Evolutionary conservation across 2,888 invertebrate species (phyloP), one percentile per base, ranked within the genome.

Genomic region (Panzeria rudis): DNA sequence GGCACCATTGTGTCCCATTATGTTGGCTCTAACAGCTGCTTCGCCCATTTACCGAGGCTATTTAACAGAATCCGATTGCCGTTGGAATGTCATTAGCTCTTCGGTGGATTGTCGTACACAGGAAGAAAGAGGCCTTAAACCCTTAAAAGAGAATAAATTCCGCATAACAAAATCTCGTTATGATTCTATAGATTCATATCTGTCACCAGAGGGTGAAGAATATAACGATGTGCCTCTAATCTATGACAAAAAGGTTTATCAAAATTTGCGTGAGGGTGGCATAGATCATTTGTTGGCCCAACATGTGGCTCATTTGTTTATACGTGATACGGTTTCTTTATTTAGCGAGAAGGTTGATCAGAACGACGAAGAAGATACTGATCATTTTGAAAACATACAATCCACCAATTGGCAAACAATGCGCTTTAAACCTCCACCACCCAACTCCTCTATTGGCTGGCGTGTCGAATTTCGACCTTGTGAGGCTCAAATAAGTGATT

Each of bases 351-450:
- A 98, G 91, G 94, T 99, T 13, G 93, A 99, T 92, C 98, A 98
- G 91, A 96, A 99, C 91, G 99, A 99, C 92, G 93, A 94, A 50
- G 96, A 97, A 89, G 99, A 99, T 89, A 97, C 97, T 0, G 99
- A 99, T 93, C 99, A 99, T 93, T 99, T 99, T 93, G 99, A 99
- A 97, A 99, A 99, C 92, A 98, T 99, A 88, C 99, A 99, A 92
- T 99, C 98, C 0, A 99, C 99, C 41, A 99, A 99, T 93, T 99
- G 99, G 99, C 99, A 99, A 93, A 98, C 98, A 38, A 98, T 99
- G 98, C 94, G 98, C 56, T 99, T 99, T 93, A 99, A 99, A 93
- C 99, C 99, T 41, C 99, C 99, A 59, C 98, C 98, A 25, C 98
- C 98, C 0, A 96, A 98, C 92, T 97, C 98, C 9, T 94, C 97